These are phyloP conservation scores for Antitype chi DNA, from an alignment of 2,888 invertebrate species.

Conservation along the genomic window DNA sequence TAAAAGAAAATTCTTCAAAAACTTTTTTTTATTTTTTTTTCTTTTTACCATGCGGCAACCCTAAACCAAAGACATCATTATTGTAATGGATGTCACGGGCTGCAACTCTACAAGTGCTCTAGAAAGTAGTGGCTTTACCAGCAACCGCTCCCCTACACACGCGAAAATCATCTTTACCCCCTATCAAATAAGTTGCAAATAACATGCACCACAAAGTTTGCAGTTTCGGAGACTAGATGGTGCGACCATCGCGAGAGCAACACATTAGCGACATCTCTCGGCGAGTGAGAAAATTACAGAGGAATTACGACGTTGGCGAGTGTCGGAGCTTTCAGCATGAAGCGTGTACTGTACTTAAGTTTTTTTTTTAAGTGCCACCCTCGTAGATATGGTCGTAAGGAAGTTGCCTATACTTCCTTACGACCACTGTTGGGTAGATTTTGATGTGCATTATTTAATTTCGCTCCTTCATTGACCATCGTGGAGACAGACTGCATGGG, in stretches of 20 bases:
- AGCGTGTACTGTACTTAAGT: conserved; percentile 60
- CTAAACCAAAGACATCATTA: conserved; percentile 85
- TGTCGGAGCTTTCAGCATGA: conserved; percentile 75
- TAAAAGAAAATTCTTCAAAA: not conserved
- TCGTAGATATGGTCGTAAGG: not conserved
- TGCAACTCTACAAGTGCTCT: conserved; percentile 87
- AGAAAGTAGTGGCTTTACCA: conserved; percentile 79
- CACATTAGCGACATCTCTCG: conserved; percentile 89
- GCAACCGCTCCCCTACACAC: conserved; percentile 41
- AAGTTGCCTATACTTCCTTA: too few species aligned
- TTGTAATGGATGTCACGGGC: conserved; percentile 90
- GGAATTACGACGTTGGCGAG: conserved; percentile 82
- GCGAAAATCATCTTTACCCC: conserved; percentile 65
- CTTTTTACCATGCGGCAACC: conserved; percentile 72
- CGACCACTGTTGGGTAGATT: not conserved
- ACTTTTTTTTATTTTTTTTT: not conserved
- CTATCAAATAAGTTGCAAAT: conserved; percentile 42
- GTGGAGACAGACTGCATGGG: not conserved
- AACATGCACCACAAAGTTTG: conserved; percentile 70
- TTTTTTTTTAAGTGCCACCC: conserved; percentile 54
- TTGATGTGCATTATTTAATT: not conserved
- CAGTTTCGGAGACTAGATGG: conserved; percentile 80
- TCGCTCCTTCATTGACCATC: not conserved
- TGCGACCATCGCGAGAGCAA: conserved; percentile 84
- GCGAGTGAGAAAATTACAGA: conserved; percentile 87